Base-by-base conservation (phyloP, 92 coral and sea anemone species). In the Umimayanthus kanabou region DNA sequence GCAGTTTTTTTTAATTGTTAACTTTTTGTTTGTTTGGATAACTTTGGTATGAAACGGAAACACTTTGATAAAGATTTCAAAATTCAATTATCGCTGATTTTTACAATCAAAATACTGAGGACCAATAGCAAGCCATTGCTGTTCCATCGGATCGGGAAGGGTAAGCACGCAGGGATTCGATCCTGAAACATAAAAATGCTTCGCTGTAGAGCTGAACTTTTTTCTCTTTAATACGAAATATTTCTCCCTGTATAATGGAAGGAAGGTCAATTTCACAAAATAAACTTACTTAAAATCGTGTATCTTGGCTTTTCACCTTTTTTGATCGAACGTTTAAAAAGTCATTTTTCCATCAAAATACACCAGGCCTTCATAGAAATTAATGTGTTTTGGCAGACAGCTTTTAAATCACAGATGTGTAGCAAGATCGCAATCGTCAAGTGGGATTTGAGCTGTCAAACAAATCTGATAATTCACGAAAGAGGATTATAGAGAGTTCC, bases 291-390 rank as follows among this genome's bases (percentile, higher is more conserved):
- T 39, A 26, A 67, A 83, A 5, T 55, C n/a, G n/a, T 30, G 13
- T 39, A 16, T 47, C 13, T 43, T 28, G n/a, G 10, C 33, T 45
- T 69, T 23, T 30, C 65, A 20, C 64, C 25, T 30, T 39, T 33
- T 29, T 70, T 15, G 23, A 70, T 15, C 29, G 16, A 83, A 16
- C 87, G 22, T 43, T 83, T 70, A 47, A 72, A 45, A 83, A 83
- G 69, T 47, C 61, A 43, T 16, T 42, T 75, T 70, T n/a, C 66
- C 77, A 45, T 69, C 45, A 47, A 70, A 42, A 18, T 71, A 13
- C 87, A 83, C 28, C 87, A 69, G 87, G 87, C 87, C 66, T 70
- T 45, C 77, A 69, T 83, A 70, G 87, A 25, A 83, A 83, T 83
- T 83, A 83, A 83, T 83, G 65, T 70, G 40, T 42, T 83, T 72